Evolutionary conservation across 2,797 vertebrate species (phyloP).

Genomic region (Todus mexicanus): DNA sequence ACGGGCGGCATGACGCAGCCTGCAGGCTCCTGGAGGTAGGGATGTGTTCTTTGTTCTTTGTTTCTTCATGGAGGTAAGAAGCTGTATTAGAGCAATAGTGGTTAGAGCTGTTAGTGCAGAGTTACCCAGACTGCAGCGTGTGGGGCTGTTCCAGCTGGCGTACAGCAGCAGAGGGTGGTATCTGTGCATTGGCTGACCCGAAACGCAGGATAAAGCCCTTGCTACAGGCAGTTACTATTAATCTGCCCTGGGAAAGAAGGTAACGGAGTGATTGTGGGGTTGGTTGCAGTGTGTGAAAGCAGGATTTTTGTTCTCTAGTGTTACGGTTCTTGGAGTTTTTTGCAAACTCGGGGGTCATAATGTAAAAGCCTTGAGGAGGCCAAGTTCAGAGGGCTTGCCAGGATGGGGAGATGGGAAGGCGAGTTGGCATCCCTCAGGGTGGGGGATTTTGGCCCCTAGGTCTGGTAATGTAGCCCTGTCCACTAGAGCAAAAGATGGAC

Average conservation of each 20-base stretch:
- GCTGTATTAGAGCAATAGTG: background rate
- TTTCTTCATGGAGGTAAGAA: background rate
- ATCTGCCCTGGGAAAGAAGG: background rate
- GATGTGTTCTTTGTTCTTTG: background rate
- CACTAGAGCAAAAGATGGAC: background rate
- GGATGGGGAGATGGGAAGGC: background rate
- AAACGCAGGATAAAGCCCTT: background rate
- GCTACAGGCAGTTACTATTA: background rate
- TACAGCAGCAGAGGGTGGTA: background rate
- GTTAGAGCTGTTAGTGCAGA: background rate
- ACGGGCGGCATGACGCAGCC: conserved; percentile 37
- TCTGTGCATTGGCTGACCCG: accelerated
- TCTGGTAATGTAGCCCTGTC: background rate
- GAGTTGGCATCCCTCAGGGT: background rate
- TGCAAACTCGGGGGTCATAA: background rate
- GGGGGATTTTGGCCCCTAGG: background rate
- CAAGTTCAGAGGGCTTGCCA: background rate
- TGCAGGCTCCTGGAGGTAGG: conserved; percentile 69
- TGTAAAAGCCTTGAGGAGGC: background rate
- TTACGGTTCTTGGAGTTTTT: background rate
- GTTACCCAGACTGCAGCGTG: background rate
- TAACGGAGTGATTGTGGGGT: background rate
- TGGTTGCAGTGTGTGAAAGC: background rate
- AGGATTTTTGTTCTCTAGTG: background rate
- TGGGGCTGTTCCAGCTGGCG: background rate